Evolutionary conservation across 2,113 vertebrate species (phyloP).

Genomic region (Rattus rattus): DNA sequence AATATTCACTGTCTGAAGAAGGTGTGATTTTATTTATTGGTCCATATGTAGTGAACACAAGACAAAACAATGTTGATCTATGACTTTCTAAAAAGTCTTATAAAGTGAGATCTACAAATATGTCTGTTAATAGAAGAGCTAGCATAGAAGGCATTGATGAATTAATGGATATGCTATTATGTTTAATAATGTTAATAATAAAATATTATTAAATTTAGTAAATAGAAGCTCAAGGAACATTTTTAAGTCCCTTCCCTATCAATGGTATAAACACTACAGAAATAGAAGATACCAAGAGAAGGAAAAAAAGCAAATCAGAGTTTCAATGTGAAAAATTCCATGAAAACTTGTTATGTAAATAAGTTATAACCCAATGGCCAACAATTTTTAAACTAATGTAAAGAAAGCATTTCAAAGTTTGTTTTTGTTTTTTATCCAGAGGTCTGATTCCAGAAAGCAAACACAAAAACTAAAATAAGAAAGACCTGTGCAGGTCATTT

Average conservation of each 20-base stretch:
- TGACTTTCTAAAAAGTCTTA: not conserved
- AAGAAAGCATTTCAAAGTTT: not conserved
- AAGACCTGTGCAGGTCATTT: not conserved
- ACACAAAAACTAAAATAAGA: too few relatives aligned
- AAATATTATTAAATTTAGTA: not conserved
- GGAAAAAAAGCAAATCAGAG: not conserved
- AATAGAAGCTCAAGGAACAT: not conserved
- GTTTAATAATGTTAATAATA: not conserved
- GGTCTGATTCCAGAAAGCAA: not conserved
- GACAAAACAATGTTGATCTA: not conserved
- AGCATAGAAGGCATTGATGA: not conserved
- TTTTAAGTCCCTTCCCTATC: not conserved
- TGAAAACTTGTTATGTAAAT: not conserved
- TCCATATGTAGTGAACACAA: not conserved
- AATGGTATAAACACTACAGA: not conserved
- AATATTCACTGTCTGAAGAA: not conserved
- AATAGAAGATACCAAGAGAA: slow-evolving; percentile 2
- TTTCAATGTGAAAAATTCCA: not conserved
- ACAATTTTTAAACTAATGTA: slow-evolving; percentile 33
- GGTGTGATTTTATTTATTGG: not conserved
- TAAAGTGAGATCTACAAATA: not conserved
- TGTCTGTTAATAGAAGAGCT: not conserved
- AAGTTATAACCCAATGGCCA: slow-evolving; percentile 31
- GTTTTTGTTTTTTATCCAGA: not conserved
- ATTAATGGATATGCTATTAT: not conserved